These are phyloP conservation scores for Zaprionus davidi DNA, from an alignment of 1,140 invertebrate genomes.

Conservation along the genomic window DNA sequence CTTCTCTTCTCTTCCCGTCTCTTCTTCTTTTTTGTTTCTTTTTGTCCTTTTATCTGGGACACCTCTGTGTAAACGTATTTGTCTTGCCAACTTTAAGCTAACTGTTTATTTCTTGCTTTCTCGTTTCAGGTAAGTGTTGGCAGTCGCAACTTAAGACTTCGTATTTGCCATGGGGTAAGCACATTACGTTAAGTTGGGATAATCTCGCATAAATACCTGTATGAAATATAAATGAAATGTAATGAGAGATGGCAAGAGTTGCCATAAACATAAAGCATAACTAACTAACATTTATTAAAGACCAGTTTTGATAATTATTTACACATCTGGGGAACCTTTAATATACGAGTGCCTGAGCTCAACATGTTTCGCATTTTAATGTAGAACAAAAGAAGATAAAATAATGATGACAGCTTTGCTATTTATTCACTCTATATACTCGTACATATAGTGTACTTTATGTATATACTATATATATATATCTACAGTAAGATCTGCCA, in stretches of 20 bases:
- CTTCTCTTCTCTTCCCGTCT: background rate
- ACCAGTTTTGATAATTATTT: too few relatives aligned
- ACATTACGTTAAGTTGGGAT: conserved; percentile 5
- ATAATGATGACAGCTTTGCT: too few relatives aligned
- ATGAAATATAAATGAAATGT: background rate
- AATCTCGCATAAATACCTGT: background rate
- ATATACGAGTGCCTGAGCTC: too few relatives aligned
- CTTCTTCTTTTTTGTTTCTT: background rate
- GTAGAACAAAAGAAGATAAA: too few relatives aligned
- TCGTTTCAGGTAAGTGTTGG: conserved; percentile 38
- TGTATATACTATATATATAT: too few relatives aligned
- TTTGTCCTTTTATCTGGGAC: conserved; percentile 2
- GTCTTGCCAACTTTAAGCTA: conserved; percentile 10
- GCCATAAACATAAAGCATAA: background rate
- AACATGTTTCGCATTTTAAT: too few relatives aligned
- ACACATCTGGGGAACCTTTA: too few relatives aligned
- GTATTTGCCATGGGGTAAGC: conserved; percentile 20
- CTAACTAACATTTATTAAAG: background rate
- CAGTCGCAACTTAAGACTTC: conserved; percentile 1
- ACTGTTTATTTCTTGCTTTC: conserved; percentile 17
- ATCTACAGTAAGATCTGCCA: background rate
- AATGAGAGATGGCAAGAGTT: background rate
- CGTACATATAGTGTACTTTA: too few relatives aligned
- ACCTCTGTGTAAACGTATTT: conserved; percentile 18
- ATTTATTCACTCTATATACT: too few relatives aligned